A percentile compares a stretch with the other conserved stretches of the same genome.
phyloP scores from a whole-genome alignment of 2,888 invertebrate species.

The Plusia festucae region DNA sequence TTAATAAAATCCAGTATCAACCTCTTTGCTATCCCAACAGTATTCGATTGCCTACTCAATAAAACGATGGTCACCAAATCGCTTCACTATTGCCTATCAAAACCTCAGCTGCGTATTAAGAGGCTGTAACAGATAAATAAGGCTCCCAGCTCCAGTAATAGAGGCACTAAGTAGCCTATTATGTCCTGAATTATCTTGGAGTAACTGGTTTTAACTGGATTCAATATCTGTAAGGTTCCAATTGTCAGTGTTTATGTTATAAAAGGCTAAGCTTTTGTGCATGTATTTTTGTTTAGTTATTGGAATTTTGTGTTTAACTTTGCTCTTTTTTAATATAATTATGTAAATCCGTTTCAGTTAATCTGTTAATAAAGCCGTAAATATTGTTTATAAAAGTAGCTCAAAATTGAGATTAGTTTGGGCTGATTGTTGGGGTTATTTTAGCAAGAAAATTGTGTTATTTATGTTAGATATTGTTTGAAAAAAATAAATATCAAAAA shows the following conservation, averaged over 20 bases:
- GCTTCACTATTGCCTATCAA: constrained; percentile 5
- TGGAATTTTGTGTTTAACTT: not conserved
- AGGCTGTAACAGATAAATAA: constrained; percentile 26
- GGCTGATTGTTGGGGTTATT: too few species aligned
- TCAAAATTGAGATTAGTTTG: too few species aligned
- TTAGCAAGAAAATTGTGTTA: too few species aligned
- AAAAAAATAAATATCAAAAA: too few species aligned
- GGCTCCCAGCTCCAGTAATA: constrained; percentile 20
- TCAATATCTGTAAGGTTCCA: not conserved
- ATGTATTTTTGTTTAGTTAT: not conserved
- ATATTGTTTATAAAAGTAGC: too few species aligned
- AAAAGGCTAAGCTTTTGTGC: not conserved
- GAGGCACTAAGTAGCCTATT: constrained; percentile 25
- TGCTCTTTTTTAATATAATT: too few species aligned
- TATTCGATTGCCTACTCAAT: not conserved
- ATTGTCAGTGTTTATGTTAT: constrained; percentile 11
- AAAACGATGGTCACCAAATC: constrained; percentile 24
- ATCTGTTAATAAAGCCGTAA: too few species aligned
- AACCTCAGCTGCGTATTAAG: constrained; percentile 14
- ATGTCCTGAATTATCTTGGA: constrained; percentile 13
- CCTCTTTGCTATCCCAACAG: not conserved
- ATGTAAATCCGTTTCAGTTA: too few species aligned
- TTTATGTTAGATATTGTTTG: too few species aligned
- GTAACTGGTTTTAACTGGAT: constrained; percentile 2
- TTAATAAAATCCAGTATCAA: too few species aligned